A percentile compares a stretch with the other conserved stretches of the same genome.
phyloP scores from a whole-genome alignment of 2,888 invertebrate genomes.

The Phytoseiulus persimilis region DNA sequence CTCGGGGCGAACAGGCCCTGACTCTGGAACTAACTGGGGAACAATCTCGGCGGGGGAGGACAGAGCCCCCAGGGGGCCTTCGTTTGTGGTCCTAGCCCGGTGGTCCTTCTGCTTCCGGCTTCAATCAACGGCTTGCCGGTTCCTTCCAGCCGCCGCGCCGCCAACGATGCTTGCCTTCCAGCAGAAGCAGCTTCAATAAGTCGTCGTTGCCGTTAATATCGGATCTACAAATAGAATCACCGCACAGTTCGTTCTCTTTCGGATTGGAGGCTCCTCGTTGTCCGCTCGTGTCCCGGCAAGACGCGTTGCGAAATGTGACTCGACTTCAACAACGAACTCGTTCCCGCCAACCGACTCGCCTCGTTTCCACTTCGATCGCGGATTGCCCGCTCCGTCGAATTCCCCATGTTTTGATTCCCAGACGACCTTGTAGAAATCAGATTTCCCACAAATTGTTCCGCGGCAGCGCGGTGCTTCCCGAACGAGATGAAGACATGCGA shows the following conservation, averaged over 20 bases:
- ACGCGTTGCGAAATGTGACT: no score
- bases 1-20: background rate
- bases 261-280: background rate
- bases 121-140: background rate
- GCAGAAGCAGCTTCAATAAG: conserved; percentile 25
- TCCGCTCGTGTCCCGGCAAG: background rate
- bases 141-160: background rate
- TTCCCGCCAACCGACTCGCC: no score
- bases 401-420: no score
- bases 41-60: background rate
- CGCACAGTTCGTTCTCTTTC: background rate
- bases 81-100: background rate
- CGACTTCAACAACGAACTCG: no score
- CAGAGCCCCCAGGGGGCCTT: background rate
- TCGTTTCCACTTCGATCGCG: no score
- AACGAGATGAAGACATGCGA: no score
- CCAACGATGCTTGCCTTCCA: background rate
- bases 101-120: background rate
- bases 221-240: conserved; percentile 29
- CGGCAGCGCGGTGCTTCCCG: no score
- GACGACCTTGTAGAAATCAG: no score
- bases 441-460: no score
- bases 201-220: conserved; percentile 31
- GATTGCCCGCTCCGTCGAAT: no score
- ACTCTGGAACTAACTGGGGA: background rate